These are phyloP conservation scores for Chelonoidis abingdonii DNA, from an alignment of 2,113 vertebrate species.

Conservation along the genomic window DNA sequence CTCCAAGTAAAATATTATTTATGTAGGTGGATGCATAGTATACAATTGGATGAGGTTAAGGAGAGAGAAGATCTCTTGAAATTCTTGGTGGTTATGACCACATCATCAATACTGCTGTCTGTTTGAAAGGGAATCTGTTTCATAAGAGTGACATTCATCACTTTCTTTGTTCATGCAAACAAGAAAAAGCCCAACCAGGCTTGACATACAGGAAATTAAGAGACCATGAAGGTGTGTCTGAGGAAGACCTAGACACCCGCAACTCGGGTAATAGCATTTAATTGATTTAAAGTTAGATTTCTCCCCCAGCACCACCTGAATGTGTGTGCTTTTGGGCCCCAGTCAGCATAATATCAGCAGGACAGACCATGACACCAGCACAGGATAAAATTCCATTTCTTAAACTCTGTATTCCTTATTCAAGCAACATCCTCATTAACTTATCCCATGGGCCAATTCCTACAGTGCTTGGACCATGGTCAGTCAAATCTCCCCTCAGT, in stretches of 20 bases:
- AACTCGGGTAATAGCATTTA: background rate
- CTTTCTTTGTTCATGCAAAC: background rate
- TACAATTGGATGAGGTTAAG: background rate
- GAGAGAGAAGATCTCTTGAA: background rate
- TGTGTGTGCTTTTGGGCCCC: background rate
- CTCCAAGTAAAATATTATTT: background rate
- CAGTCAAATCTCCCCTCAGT: background rate
- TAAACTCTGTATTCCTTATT: background rate
- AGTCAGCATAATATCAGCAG: background rate
- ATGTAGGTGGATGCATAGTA: background rate
- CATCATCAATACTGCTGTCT: background rate
- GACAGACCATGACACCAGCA: background rate
- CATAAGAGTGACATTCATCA: background rate
- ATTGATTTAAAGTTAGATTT: background rate
- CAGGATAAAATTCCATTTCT: background rate
- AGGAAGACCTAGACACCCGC: constrained; percentile 22
- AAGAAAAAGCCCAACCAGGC: background rate
- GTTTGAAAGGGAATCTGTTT: background rate
- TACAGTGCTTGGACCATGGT: background rate
- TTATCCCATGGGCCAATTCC: background rate
- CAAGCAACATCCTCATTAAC: background rate
- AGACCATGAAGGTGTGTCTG: constrained; percentile 11
- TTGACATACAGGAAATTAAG: background rate
- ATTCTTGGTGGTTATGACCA: background rate
- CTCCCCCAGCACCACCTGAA: background rate